Evolutionary conservation across 92 coral and sea anemone species (phyloP), one percentile per base, ranked within the genome.

Genomic region (Bergia puertoricense): DNA sequence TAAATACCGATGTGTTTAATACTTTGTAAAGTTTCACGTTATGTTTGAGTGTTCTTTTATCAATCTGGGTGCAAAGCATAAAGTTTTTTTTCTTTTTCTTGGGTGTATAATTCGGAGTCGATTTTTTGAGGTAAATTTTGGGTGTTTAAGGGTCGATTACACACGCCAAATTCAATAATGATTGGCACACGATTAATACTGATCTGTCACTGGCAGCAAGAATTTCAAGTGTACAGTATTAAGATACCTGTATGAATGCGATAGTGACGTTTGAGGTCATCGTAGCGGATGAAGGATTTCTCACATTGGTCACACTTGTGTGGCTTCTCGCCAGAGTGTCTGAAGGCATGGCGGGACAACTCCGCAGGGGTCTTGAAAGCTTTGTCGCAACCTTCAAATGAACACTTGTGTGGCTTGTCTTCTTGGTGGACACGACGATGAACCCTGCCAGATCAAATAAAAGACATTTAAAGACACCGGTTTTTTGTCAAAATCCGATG

Each of bases 341-440:
- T 92, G 91, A 97, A 97, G 76, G 98, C 94, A 80, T 97, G 99
- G 3, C 99, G 96, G 62, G 99, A 95, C 80, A 97, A 91, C 85
- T 97, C 99, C 1, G 99, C 99, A 57, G 98, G 98, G 23, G 99
- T 97, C 91, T 97, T 97, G 81, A 97, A 97, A 2, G 99, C 98
- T 79, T 97, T 97, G 86, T 97, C 99, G 88, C 99, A 97, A 42
- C 91, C 94, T 30, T 91, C 99, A 88, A 92, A 93, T 3, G 90
- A 82, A 76, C 99, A 97, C 79, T 66, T 88, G 88, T 95, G 98
- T 20, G 99, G 99, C 89, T 97, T 97, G 85, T 97, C 99, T 78
- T 97, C 99, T 80, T 97, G 99, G 77, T 97, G 99, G 57, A 97
- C 99, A 51, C 99, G 96, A 6, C 99, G 96, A 89, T 97, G 99